Evolutionary conservation across 2,888 invertebrate genomes (phyloP).

Genomic region (Tetrapedia diversipes): DNA sequence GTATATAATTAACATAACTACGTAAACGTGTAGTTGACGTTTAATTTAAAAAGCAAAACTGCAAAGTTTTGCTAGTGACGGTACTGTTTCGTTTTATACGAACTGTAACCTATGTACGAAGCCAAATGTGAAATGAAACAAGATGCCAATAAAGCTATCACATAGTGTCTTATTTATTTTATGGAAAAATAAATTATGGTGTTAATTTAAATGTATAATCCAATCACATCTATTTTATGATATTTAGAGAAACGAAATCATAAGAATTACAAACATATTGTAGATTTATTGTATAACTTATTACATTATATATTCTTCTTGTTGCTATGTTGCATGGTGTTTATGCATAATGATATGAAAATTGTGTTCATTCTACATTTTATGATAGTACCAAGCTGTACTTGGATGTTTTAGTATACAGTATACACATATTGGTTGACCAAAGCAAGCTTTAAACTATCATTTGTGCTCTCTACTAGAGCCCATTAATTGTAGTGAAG

Average conservation of each 20-base stretch:
- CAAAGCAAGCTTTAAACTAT: slow-evolving; percentile 19
- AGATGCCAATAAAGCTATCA: slow-evolving; percentile 37
- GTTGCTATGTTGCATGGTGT: slow-evolving; percentile 24
- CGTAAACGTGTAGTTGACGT: slow-evolving; percentile 15
- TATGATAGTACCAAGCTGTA: slow-evolving; percentile 22
- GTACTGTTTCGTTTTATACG: slow-evolving; percentile 1
- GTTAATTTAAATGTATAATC: slow-evolving; percentile 11
- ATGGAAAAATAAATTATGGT: slow-evolving; percentile 26
- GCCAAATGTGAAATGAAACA: slow-evolving; percentile 16
- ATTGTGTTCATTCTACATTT: slow-evolving; percentile 29
- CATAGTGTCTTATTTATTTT: slow-evolving; percentile 29
- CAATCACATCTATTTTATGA: background rate
- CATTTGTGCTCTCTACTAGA: slow-evolving; percentile 37
- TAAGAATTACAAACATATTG: slow-evolving; percentile 7
- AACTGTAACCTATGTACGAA: slow-evolving; percentile 36
- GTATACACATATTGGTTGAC: background rate
- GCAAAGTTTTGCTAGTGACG: slow-evolving; percentile 9
- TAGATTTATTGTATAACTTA: slow-evolving; percentile 14
- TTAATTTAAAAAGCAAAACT: slow-evolving; percentile 9
- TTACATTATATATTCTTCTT: slow-evolving; percentile 19
- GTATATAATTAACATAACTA: slow-evolving; percentile 9
- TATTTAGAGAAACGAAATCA: slow-evolving; percentile 6
- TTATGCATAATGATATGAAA: slow-evolving; percentile 11
- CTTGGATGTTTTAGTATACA: slow-evolving; percentile 29
- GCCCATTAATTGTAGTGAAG: slow-evolving; percentile 63